Evolutionary conservation across 2,888 invertebrate species (phyloP), one percentile per base, ranked within the genome.

Genomic region (Eupithecia insigniata): DNA sequence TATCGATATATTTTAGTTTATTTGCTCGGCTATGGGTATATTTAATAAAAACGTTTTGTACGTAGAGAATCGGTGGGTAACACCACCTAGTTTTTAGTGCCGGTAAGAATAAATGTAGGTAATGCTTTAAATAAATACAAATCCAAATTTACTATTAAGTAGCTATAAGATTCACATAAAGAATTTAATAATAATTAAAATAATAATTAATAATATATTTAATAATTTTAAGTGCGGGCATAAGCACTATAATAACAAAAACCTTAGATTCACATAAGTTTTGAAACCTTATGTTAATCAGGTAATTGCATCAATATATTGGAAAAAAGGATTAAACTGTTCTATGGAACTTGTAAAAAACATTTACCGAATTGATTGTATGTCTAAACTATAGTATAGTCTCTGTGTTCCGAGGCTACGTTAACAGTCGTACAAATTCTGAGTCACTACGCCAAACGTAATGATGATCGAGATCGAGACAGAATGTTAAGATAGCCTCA

Each of bases 401-500:
- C 30, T 60, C 4, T 60, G 30, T 60, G 60, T 30, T 60, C 16
- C 30, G 58, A 30, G 30, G 28, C 16, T 10, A 18, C 0, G 8
- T 34, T 22, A 34, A 32, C 32, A 61, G 18, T 30, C 55, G 55
- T 64, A 64, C 2, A 64, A 30, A 66, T 69, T 69, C 60, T 30
- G 60, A 66, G 66, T 65, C 58, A 65, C 58, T 65, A 62, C 28
- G 18, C 16, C 26, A 28, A n/a, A 22, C 10, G 39, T 28, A 36
- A 46, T 61, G 39, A 46, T 55, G 30, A n/a, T 32, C 28, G n/a
- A 60, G 18, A 69, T 70, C 16, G 22, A 58, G 26, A 68, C 65
- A 68, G 73, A 67, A 70, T 68, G 65, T 70, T 67, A 32, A 46
- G 67, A 74, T 70, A 67, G 70, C 61, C 60, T 69, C 70, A 26